A percentile compares a stretch with the other conserved stretches of the same genome.
Evolutionary conservation across 2,113 vertebrate genomes (phyloP).

Genomic region (Terrapene triunguis): DNA sequence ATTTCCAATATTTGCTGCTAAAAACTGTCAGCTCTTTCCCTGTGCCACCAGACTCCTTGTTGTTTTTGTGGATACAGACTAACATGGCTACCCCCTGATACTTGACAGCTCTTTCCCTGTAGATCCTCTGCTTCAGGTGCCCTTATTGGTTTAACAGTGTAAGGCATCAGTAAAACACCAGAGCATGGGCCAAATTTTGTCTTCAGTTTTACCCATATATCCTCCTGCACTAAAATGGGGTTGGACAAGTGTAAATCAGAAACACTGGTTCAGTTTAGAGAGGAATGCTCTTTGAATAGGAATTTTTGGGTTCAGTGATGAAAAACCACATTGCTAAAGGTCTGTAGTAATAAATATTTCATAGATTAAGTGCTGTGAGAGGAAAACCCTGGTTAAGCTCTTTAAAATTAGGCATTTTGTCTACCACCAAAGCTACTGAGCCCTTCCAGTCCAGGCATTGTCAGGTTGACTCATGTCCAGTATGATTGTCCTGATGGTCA

Average conservation of each 20-base stretch:
- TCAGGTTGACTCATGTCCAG: too few species aligned
- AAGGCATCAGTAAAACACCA: neutral
- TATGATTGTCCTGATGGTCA: too few species aligned
- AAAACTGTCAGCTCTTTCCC: neutral
- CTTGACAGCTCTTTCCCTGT: neutral
- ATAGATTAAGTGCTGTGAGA: neutral
- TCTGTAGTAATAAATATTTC: neutral
- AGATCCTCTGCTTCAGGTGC: neutral
- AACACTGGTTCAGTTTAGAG: too few species aligned
- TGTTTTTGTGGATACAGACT: too few species aligned
- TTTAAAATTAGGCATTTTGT: too few species aligned
- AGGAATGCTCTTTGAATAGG: neutral
- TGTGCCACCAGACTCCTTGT: neutral
- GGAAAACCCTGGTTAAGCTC: neutral
- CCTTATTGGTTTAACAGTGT: neutral
- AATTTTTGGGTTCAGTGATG: neutral
- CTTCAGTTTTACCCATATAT: neutral
- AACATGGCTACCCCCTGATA: too few species aligned
- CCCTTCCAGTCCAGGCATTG: too few species aligned
- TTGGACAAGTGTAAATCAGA: too few species aligned
- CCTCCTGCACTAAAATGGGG: neutral
- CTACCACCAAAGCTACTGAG: too few species aligned
- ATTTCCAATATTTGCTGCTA: too few species aligned
- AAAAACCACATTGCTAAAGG: neutral
- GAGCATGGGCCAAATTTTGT: neutral